Evolutionary conservation across 1,140 invertebrate genomes (phyloP).

Genomic region (Drosophila arizonae): DNA sequence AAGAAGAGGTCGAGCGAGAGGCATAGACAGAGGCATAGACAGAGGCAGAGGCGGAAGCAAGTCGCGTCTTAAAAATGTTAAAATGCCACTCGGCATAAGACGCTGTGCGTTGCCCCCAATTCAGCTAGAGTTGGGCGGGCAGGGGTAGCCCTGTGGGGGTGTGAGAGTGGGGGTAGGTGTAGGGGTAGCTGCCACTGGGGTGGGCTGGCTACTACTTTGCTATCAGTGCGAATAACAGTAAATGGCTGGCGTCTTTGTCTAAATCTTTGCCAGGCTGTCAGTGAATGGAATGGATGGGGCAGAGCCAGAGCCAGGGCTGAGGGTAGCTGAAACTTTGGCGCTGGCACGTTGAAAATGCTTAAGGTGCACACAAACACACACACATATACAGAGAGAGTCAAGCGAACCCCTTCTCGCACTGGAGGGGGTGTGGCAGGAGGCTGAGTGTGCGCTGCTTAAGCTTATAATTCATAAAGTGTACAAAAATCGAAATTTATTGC

Average conservation of each 20-base stretch:
- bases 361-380: slow-evolving; percentile 48
- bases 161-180: background rate
- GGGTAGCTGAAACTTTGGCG: slow-evolving; percentile 49
- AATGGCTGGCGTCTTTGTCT: slow-evolving; percentile 67
- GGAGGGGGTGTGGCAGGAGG: background rate
- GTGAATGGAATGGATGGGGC: background rate
- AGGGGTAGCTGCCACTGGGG: background rate
- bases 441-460: slow-evolving; percentile 49
- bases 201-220: slow-evolving; percentile 11
- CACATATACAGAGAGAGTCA: no score
- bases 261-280: slow-evolving; percentile 73
- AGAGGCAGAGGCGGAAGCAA: slow-evolving; percentile 1
- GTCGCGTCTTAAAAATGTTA: slow-evolving; percentile 59
- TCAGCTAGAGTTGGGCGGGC: background rate
- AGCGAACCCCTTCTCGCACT: slow-evolving; percentile 2
- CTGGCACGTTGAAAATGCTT: slow-evolving; percentile 60
- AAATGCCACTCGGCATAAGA: slow-evolving; percentile 55
- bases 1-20: no score
- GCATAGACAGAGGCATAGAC: background rate
- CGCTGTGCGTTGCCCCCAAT: slow-evolving; percentile 14
- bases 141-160: background rate
- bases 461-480: slow-evolving; percentile 82
- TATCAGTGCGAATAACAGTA: slow-evolving; percentile 55
- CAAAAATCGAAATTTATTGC: slow-evolving; percentile 83
- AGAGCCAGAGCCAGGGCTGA: background rate